Conservation (phyloP, 2,797 vertebrate genomes). For the Propithecus perrieri region DNA sequence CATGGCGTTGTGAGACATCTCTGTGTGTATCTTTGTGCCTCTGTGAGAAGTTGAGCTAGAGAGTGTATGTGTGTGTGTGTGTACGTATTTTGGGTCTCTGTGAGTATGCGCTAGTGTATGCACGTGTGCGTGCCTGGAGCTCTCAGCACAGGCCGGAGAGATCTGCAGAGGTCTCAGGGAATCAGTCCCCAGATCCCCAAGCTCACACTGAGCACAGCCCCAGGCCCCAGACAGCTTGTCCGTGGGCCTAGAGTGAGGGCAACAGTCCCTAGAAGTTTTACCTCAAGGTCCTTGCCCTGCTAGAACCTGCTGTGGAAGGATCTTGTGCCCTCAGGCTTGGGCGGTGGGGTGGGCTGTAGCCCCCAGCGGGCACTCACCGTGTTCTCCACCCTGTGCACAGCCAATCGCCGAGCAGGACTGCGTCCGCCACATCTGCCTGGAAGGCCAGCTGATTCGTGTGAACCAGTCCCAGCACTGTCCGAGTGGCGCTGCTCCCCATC, state of each 20-base stretch:
- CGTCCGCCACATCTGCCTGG: constrained; percentile 94
- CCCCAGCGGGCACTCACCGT: background rate
- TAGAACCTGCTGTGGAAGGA: background rate
- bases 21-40: background rate
- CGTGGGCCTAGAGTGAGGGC: background rate
- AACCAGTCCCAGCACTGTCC: constrained; percentile 96
- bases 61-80: rapidly evolving
- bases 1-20: background rate
- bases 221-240: background rate
- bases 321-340: background rate
- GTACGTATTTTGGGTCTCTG: background rate
- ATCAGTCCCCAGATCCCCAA: background rate
- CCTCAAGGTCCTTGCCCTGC: background rate
- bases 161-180: background rate
- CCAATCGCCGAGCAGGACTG: constrained; percentile 91
- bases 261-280: background rate
- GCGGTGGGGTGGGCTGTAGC: too few species aligned
- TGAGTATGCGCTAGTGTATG: background rate
- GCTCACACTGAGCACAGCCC: background rate
- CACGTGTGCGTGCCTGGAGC: background rate
- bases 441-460: constrained; percentile 93
- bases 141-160: background rate
- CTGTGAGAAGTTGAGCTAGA: background rate
- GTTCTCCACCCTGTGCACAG: constrained; percentile 84
- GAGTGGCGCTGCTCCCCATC: constrained; percentile 88